Base-by-base conservation (phyloP, 1,140 invertebrate genomes). In the Calliphora vicina region DNA sequence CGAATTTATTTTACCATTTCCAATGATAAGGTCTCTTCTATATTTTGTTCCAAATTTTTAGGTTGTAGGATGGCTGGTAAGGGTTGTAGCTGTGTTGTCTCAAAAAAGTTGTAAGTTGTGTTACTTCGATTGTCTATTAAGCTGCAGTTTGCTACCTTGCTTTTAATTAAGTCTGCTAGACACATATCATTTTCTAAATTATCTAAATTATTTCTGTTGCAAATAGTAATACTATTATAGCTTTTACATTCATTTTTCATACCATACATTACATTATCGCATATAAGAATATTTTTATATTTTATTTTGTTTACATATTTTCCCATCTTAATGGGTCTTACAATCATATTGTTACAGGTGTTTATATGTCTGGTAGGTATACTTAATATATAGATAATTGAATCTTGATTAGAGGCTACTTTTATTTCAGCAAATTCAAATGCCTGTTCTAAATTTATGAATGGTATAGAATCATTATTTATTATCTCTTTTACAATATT, bases 381-480 rank as follows among this genome's bases (percentile, higher is more conserved):
- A 43, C 25, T 83, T 17, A 80, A 78, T 15, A 83, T 83, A 81
- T 83, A 81, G 61, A 83, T 15, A n/a, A 73, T 45, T 20, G 57
- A 35, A 27, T 42, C 15, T 13, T 43, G 3, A 43, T 42, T 81
- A 10, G 67, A 72, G 6, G 74, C 82, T n/a, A 80, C 80, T 61
- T 42, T 83, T 17, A 80, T 43, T 71, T 81, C 27, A 23, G 13
- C 50, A 74, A 81, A 83, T 26, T 73, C 23, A 26, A 83, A 1
- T n/a, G 78, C 57, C 81, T 83, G 23, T 8, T 73, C 42, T 25
- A 83, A 15, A 27, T 83, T 83, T 80, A 72, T 29, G 29, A 29
- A 29, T 29, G 29, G 29, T 29, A 29, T 29, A 3, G 29, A 29
- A 29, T 29, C 29, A 80, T 72, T 81, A 23, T 61, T 25, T 12